Base-by-base conservation (phyloP, 2,888 invertebrate genomes). In the Piscicola geometra region DNA sequence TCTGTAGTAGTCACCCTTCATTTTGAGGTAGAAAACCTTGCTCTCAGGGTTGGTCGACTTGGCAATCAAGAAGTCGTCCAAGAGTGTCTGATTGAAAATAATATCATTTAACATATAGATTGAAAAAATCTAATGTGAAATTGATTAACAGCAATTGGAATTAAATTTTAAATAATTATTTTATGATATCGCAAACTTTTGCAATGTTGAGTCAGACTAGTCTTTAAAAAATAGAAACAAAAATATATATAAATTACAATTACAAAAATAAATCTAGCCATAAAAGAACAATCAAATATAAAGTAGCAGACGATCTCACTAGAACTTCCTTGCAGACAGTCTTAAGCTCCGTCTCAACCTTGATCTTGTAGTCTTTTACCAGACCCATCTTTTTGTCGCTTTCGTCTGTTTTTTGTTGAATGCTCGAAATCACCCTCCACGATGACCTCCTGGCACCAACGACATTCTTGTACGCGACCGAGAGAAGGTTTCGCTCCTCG, bases 1-100 rank as follows among this genome's bases (percentile, higher is more conserved):
- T 91, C 99, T 93, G 90, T 94, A 97, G 90, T 98, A 98, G 89
- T 98, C 98, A 86, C 98, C 98, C 89, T 98, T 98, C 98, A 98
- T 98, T 91, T 98, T 98, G 88, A 97, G 91, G 90, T 99, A 99
- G 89, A 98, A 98, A 87, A 99, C 98, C 92, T 96, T 96, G 88
- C 94, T 94, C 90, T 97, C 96, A 86, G 94, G 92, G 89, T 93
- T 94, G 89, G 93, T 94, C 88, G 97, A 96, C 90, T 96, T 96
- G 87, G 95, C 93, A 88, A 99, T 96, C 88, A 99, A 91, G 90
- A 92, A 93, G 90, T 96, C 94, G 90, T 97, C 96, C 87, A 97
- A 90, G 87, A 99, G 91, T 88, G 92, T 92, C 95, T 96, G 88
- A 32, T 25, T 9, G 41, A 5, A 15, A 41, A 41, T 41, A 15